Base-by-base conservation (phyloP, 2,113 vertebrate species). In the Platichthys stellatus region DNA sequence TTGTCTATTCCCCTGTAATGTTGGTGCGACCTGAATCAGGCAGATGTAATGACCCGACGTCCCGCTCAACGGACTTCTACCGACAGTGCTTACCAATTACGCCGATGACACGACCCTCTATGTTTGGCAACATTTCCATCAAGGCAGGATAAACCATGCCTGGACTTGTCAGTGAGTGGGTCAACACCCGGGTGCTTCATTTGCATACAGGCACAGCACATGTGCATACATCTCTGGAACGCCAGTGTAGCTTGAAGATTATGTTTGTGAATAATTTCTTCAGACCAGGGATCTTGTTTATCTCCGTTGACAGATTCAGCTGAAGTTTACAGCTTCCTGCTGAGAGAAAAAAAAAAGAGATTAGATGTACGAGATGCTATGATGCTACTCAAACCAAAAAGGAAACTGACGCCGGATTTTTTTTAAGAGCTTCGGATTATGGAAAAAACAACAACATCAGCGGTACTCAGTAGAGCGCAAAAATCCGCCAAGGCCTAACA, bases 71-170 rank as follows among this genome's bases (percentile, higher is more conserved):
- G 76, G 43, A 68, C 81, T 72, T 60, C 40, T 23, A 12, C 38
- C 69, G 47, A 72, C 60, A 63, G 56, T 66, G 51, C 49, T 56
- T 74, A 81, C 71, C 62, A 76, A 65, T 89, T 82, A 84, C 40
- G 68, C 63, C 9, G 26, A 54, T 24, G 74, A 60, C 68, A 69
- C n/a, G 53, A 40, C 35, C 60, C n/a, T 56, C 61, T 47, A 2
- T 59, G 78, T 84, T 58, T 82, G 89, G 69, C 60, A 49, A 21
- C 20, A 63, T 78, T 74, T 77, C 68, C 65, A 80, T 90, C 80
- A 80, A 35, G 47, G 69, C 35, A 31, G 47, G 56, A 80, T 72
- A 71, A 78, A 84, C 82, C 76, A 72, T 63, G 47, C 17, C 58
- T 62, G 69, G 74, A 64, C 69, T 51, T 72, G 65, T 65, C 77